Base-by-base conservation (phyloP, 2,113 vertebrate genomes). In the Stictonetta naevosa region DNA sequence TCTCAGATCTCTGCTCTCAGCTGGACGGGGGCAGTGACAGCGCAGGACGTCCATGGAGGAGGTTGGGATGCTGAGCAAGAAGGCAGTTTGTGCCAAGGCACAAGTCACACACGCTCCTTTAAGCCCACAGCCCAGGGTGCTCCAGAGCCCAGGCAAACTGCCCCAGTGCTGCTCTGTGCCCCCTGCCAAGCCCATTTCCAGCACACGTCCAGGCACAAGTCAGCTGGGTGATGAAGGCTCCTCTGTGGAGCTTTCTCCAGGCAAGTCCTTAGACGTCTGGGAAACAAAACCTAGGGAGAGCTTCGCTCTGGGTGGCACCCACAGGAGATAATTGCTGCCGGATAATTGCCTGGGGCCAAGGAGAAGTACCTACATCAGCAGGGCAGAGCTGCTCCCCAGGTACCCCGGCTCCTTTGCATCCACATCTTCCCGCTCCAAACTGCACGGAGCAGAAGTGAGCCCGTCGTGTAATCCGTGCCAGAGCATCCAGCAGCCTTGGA, bases 251-350 rank as follows among this genome's bases (percentile, higher is more conserved):
- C 46, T 66, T 84, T 84, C 79, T 76, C 52, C 69, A 88, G 66
- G 78, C 76, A 95, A 71, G 67, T 85, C 8, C 2, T 73, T 25
- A 80, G 73, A 93, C 29, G 58, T 36, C 71, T 36, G 0, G 71
- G 71, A 91, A 77, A 85, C 18, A 88, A 92, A 92, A 53, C 31
- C 11, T 68, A 86, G 71, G 0, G 4, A 62, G 42, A 85, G 63
- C 88, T 88, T 79, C 60, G 13, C 78, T 84, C 90, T 81, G 89
- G 90, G 93, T 95, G 90, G 94, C 69, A 92, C 82, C 83, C 81
- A 55, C 77, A 26, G 25, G 50, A 92, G 93, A 76, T 95, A 94
- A 88, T 56, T 81, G 86, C 86, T 97, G 71, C 58, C 78, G 76
- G 91, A 93, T 84, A 42, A 63, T 50, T 55, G 73, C 95, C 93